Evolutionary conservation across 2,113 vertebrate species (phyloP).

Genomic region (Tupaia tana): DNA sequence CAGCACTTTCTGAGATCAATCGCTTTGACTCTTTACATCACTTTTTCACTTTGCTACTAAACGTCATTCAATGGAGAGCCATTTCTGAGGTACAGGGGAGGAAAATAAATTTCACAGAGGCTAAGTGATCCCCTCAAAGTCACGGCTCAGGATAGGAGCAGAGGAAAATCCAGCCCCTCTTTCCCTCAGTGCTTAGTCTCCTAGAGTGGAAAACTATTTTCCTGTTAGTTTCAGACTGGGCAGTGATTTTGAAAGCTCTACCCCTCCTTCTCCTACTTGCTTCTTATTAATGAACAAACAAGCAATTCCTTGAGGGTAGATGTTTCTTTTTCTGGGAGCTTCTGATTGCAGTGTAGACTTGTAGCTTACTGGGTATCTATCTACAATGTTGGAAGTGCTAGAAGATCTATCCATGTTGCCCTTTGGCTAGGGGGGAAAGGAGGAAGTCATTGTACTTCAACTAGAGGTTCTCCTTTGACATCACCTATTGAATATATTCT

Average conservation of each 20-base stretch:
- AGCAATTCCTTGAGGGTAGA: background rate
- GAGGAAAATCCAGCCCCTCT: background rate
- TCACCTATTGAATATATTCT: background rate
- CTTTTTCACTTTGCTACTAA: background rate
- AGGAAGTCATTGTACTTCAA: background rate
- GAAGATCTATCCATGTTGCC: background rate
- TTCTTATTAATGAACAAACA: background rate
- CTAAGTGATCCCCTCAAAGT: background rate
- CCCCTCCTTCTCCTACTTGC: background rate
- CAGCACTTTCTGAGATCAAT: background rate
- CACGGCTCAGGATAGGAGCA: background rate
- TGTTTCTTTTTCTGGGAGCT: background rate
- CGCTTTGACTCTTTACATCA: background rate
- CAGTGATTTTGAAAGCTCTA: background rate
- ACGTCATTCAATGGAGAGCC: background rate
- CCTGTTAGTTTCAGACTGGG: background rate
- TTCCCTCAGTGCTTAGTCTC: background rate
- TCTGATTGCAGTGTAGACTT: background rate
- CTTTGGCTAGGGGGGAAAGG: background rate
- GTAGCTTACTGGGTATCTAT: background rate
- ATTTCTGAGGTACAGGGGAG: background rate
- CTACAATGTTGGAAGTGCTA: background rate
- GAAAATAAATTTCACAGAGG: background rate
- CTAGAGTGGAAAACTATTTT: no score
- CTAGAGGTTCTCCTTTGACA: background rate